A percentile compares a stretch with the other conserved stretches of the same genome.
phyloP scores from a whole-genome alignment of 2,888 invertebrate genomes.

The Scrobipalpa costella region DNA sequence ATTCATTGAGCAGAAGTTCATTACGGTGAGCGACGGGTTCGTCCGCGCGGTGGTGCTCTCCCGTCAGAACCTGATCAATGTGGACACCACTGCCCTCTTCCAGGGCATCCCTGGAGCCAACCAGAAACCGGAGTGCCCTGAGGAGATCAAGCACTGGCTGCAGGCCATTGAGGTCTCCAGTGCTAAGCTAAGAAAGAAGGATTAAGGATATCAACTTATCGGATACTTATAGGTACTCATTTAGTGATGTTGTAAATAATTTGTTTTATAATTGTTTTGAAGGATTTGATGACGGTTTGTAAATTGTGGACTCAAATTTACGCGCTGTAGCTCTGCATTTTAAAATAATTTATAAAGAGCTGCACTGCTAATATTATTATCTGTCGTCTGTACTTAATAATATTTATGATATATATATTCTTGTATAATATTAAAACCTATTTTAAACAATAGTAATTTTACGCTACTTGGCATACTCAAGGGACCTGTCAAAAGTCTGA shows the following conservation, averaged over 20 bases:
- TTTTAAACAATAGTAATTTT: too few relatives aligned
- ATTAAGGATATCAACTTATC: slow-evolving; percentile 44
- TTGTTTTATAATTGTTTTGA: background rate
- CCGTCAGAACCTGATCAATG: slow-evolving; percentile 85
- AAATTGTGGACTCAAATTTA: background rate
- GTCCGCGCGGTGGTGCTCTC: slow-evolving; percentile 87
- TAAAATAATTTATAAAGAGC: background rate
- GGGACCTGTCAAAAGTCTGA: background rate
- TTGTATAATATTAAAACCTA: too few relatives aligned
- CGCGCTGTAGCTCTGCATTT: background rate
- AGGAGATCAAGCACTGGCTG: slow-evolving; percentile 86
- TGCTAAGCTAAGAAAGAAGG: slow-evolving; percentile 83
- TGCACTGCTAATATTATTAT: background rate
- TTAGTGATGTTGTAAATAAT: background rate
- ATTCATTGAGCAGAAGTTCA: slow-evolving; percentile 89
- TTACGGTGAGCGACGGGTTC: slow-evolving; percentile 86
- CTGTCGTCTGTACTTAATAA: too few relatives aligned
- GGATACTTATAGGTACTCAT: background rate
- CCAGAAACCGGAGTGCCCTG: slow-evolving; percentile 80
- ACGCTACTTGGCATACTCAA: background rate
- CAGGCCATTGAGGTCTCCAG: slow-evolving; percentile 87
- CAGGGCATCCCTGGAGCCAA: slow-evolving; percentile 81
- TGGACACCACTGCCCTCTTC: slow-evolving; percentile 83
- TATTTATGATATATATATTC: too few relatives aligned
- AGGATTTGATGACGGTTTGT: background rate